Conservation (phyloP, 2,113 vertebrate genomes). For the Phocoena phocoena region DNA sequence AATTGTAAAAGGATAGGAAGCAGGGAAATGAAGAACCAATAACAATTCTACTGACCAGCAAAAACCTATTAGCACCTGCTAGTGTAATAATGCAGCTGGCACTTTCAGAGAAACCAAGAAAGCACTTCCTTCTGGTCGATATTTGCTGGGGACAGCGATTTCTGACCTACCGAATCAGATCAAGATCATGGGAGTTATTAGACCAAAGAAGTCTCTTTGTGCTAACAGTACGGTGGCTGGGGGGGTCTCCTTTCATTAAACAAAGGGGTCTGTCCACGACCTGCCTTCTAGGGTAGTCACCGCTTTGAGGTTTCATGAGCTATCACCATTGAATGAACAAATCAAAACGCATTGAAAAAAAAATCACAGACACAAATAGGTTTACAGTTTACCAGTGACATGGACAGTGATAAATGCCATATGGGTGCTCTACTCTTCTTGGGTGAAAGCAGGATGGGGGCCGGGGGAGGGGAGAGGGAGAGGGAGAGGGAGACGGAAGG, state of each 20-base stretch:
- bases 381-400: conserved; percentile 36
- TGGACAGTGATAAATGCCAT: background rate
- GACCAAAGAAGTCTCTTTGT: conserved; percentile 43
- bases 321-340: conserved; percentile 21
- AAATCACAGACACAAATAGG: conserved; percentile 57
- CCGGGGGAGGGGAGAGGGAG: background rate
- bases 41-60: conserved; percentile 65
- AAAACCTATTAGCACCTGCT: conserved; percentile 58
- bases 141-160: conserved; percentile 68
- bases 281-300: conserved; percentile 44
- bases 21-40: conserved; percentile 48
- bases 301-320: background rate
- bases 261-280: background rate
- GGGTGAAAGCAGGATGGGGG: conserved; percentile 24
- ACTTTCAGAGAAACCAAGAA: conserved; percentile 64
- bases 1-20: background rate
- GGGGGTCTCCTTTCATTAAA: conserved; percentile 43
- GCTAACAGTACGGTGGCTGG: background rate
- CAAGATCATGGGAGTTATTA: conserved; percentile 66
- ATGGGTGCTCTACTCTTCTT: background rate
- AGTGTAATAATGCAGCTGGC: conserved; percentile 50
- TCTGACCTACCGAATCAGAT: conserved; percentile 71
- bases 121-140: conserved; percentile 66
- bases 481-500: background rate
- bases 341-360: background rate